Conservation (phyloP, 2,113 vertebrate genomes). For the Pithys albifrons region DNA sequence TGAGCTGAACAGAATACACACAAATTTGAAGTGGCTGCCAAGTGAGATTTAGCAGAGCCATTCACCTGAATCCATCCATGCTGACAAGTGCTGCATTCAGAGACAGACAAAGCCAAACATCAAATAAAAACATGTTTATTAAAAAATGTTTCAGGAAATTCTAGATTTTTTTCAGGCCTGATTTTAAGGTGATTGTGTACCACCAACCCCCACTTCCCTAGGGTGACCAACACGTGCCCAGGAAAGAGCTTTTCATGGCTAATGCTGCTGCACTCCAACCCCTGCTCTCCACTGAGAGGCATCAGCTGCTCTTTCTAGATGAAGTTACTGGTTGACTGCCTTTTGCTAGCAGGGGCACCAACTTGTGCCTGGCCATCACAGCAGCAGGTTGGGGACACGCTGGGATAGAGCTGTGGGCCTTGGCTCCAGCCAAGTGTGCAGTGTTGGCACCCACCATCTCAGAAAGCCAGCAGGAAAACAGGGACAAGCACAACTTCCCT, state of each 20-base stretch:
- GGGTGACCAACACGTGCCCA: not conserved
- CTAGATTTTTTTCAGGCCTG: not conserved
- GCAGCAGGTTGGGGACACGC: not conserved
- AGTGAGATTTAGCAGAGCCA: not conserved
- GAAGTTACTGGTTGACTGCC: not conserved
- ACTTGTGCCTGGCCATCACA: not conserved
- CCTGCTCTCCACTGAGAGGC: not conserved
- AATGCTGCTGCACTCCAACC: not conserved
- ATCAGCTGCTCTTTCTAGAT: not conserved
- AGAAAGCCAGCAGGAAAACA: not conserved
- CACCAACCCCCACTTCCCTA: not conserved
- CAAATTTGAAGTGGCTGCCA: not conserved
- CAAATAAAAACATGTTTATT: not conserved
- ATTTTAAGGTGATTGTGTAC: not conserved
- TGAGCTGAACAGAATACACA: not conserved
- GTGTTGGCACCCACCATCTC: fast-evolving
- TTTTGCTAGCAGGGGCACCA: not conserved
- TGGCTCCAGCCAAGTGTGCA: not conserved
- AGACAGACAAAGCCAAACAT: not conserved
- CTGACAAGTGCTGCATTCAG: fast-evolving
- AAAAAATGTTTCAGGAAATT: not conserved
- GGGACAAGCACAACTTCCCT: not conserved
- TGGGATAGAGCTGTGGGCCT: not conserved
- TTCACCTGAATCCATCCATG: not conserved
- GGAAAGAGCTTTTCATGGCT: not conserved